Evolutionary conservation across 2,888 invertebrate species (phyloP), one percentile per base, ranked within the genome.

Genomic region (Disparrhopalites patrizii): DNA sequence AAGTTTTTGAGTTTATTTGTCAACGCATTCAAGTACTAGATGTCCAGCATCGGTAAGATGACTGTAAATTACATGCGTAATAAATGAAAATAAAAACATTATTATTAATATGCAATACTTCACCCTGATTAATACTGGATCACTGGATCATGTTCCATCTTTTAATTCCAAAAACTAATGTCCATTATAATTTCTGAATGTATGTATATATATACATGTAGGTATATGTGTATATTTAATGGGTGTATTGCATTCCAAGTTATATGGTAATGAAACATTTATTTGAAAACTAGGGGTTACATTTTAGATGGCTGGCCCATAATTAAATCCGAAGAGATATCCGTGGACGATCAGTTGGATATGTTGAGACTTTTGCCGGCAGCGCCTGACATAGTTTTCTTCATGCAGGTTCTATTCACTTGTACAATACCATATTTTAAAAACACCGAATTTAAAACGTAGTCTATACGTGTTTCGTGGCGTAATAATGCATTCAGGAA

Each of bases 221-320:
- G n/a, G n/a, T 43, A 43, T 15, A 4, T 43, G 7, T 10, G n/a
- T 20, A 43, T 20, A 43, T 5, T 43, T 43, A 4, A 5, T 15
- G 15, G 20, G 20, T 43, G 8, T 20, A 18, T 43, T 4, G 8
- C 4, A 10, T 5, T 10, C n/a, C 5, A n/a, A n/a, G 5, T 10
- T 43, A 18, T 43, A 43, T 5, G n/a, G 5, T 54, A 25, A 27
- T 15, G 2, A 13, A 5, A 36, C 51, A n/a, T 31, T 20, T 51
- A 15, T 52, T n/a, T 43, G 8, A 18, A 33, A 64, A 47, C 18
- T 36, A 70, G 85, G 76, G 88, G 87, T 8, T 87, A 85, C 80
- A 81, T 88, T 2, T 77, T 87, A 70, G 84, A 85, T 65, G 87
- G 86, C 7, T 79, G 87, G 68, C 88, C 88, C 23, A 77, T 87